phyloP scores from a whole-genome alignment of 2,797 vertebrate species.

The Gorsachius magnificus region DNA sequence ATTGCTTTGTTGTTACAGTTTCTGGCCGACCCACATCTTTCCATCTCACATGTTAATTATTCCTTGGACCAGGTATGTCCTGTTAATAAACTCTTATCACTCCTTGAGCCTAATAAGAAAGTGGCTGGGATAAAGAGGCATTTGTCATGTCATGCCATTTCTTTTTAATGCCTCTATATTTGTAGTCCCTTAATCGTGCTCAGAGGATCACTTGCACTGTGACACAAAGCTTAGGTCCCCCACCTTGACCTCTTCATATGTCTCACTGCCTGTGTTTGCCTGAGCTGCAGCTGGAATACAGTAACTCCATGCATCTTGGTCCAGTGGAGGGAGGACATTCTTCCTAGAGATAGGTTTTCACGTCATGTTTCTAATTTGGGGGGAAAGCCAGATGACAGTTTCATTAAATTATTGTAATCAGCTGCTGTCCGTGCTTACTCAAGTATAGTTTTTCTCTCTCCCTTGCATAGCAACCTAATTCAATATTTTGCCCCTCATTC shows the following conservation, averaged over 20 bases:
- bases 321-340: not conserved
- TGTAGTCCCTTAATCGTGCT: not conserved
- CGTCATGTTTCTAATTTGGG: not conserved
- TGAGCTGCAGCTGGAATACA: not conserved
- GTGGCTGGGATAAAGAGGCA: not conserved
- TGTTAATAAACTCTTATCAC: not conserved
- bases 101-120: not conserved
- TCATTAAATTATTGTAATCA: not conserved
- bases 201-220: not conserved
- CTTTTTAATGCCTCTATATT: not conserved
- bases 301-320: not conserved
- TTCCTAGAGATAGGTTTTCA: not conserved
- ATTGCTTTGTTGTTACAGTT: constrained; percentile 81
- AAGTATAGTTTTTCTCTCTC: not conserved
- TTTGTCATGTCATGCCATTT: not conserved
- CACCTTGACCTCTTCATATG: not conserved
- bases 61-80: constrained; percentile 92
- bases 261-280: not conserved
- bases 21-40: constrained; percentile 94
- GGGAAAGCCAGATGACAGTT: not conserved
- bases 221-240: not conserved
- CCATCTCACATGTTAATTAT: constrained; percentile 95
- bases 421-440: not conserved
- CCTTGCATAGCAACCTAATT: not conserved
- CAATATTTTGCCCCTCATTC: not conserved